Percentiles rank a stretch among this genome's conserved stretches.
Evolutionary conservation across 2,888 invertebrate genomes (phyloP).

Genomic region (Tenthredo distinguenda): DNA sequence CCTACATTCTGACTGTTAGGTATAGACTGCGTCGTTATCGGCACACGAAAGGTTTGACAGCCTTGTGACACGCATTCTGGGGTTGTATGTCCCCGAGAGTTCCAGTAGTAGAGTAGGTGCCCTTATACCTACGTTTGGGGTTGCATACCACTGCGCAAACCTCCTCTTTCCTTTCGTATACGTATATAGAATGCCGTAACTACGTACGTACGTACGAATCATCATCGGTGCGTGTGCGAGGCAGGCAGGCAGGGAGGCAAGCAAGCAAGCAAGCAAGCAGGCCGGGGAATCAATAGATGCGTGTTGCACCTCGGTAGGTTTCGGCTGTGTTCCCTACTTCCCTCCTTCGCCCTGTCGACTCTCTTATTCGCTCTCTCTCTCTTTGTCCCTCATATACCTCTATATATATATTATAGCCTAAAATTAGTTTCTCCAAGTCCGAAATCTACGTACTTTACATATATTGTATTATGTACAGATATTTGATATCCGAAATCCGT

Average conservation of each 20-base stretch:
- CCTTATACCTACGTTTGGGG: constrained; percentile 27
- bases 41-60: constrained; percentile 52
- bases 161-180: background rate
- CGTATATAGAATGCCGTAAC: background rate
- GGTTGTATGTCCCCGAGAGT: constrained; percentile 46
- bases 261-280: constrained; percentile 60
- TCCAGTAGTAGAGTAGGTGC: background rate
- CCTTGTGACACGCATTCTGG: constrained; percentile 52
- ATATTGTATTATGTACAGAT: background rate
- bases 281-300: constrained; percentile 76
- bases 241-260: constrained; percentile 65
- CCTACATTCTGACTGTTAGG: constrained; percentile 35
- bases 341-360: constrained; percentile 29
- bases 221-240: constrained; percentile 62
- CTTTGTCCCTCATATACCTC: background rate
- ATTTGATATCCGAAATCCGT: background rate
- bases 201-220: background rate
- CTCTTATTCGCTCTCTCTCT: constrained; percentile 19
- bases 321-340: constrained; percentile 49
- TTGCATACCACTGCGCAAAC: constrained; percentile 24
- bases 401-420: background rate
- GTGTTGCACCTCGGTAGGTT: constrained; percentile 52
- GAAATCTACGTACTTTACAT: background rate
- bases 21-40: constrained; percentile 50
- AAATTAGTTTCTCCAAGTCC: background rate